Evolutionary conservation across 1,140 invertebrate species (phyloP), one percentile per base, ranked within the genome.

Genomic region (Batillaria attramentaria): DNA sequence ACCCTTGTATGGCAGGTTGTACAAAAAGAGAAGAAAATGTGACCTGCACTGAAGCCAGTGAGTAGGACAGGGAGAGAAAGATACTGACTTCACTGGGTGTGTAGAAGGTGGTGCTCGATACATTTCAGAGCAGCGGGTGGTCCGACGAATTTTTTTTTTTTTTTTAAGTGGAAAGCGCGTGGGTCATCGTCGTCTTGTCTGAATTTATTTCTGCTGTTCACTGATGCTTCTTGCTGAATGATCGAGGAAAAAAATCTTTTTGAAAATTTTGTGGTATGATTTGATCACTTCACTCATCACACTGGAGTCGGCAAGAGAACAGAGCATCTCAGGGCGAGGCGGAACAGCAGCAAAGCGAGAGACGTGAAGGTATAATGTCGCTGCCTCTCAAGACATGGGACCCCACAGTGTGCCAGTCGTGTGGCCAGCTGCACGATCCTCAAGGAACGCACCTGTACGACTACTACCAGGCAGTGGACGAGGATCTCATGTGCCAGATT

Each of bases 371-470:
- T 28, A 62, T 31, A 60, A 84, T 84, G 83, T 84, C 83, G 8
- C 77, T 83, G 78, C 78, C 74, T 43, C 46, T 69, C 54, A 43
- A 75, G 60, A 33, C 74, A 60, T 77, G 73, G 74, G 80, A 81
- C 35, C 70, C 83, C 31, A 75, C 79, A 13, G 80, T 87, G 35
- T 92, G 92, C 77, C 82, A 84, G 24, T 88, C 84, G 50, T 92
- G 92, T 86, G 92, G 92, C 10, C 91, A 92, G 84, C 86, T 88
- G 35, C 92, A 93, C 82, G 87, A 89, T 78, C 82, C 88, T 0
- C 86, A 91, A 78, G 92, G 91, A 69, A 91, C 91, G 24, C 92
- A 93, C 85, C 83, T 93, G 28, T 93, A 92, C 79, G 92, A 93
- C 87, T 93, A 93, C 83, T 88, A 89, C 66, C 88, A 90, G 68